Conservation (phyloP, 2,888 invertebrate species). For the Habrosyne pyritoides region DNA sequence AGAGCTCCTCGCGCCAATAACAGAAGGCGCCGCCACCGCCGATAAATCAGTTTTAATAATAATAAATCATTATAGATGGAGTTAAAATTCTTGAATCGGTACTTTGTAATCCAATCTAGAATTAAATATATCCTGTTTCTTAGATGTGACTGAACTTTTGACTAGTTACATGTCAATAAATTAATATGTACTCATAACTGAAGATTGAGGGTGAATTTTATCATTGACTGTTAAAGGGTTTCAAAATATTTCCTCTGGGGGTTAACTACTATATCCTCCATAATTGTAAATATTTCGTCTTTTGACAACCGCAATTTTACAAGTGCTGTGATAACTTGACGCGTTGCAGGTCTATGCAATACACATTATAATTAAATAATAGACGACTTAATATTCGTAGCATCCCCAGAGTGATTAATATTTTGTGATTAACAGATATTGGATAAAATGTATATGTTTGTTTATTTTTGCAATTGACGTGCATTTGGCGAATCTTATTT, state of each 20-base stretch:
- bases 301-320: constrained; percentile 67
- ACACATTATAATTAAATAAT: constrained; percentile 34
- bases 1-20: constrained; percentile 54
- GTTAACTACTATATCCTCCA: constrained; percentile 40
- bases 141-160: too few species aligned
- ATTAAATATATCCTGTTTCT: too few species aligned
- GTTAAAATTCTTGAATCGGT: too few species aligned
- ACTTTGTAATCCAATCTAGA: too few species aligned
- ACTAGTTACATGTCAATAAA: constrained; percentile 21
- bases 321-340: constrained; percentile 77
- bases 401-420: constrained; percentile 50
- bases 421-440: constrained; percentile 48
- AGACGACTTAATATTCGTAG: constrained; percentile 48
- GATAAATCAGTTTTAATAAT: constrained; percentile 56
- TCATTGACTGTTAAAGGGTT: constrained; percentile 53
- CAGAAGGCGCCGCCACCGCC: constrained; percentile 70
- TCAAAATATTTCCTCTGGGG: constrained; percentile 55
- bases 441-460: constrained; percentile 43
- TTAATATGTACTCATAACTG: constrained; percentile 10
- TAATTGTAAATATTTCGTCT: constrained; percentile 60
- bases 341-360: constrained; percentile 55
- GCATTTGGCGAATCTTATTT: constrained; percentile 52
- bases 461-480: constrained; percentile 50
- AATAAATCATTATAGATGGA: too few species aligned
- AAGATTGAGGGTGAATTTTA: constrained; percentile 37